Evolutionary conservation across 2,797 vertebrate genomes (phyloP).

Genomic region (Sebastes vulpes): DNA sequence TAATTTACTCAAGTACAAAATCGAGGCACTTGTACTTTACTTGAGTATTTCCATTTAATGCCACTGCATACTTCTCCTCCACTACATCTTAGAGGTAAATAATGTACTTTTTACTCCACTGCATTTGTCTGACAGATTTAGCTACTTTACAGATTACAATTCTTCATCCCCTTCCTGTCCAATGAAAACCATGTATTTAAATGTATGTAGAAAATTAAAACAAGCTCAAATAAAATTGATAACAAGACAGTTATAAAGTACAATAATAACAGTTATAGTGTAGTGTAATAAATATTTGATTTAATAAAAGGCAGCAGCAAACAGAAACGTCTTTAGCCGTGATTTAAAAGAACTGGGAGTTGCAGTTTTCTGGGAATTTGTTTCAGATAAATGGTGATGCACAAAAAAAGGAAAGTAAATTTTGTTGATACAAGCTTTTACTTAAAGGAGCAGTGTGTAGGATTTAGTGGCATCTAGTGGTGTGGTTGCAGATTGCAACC

Average conservation of each 20-base stretch:
- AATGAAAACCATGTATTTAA: neutral
- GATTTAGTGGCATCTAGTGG: neutral
- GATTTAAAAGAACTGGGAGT: neutral
- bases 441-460: neutral
- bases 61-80: neutral
- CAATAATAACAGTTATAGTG: neutral
- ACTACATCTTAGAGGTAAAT: neutral
- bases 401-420: neutral
- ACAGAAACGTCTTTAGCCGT: neutral
- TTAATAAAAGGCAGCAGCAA: neutral
- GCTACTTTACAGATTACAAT: neutral
- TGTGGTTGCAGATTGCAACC: neutral
- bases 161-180: neutral
- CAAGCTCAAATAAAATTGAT: neutral
- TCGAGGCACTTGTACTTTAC: neutral
- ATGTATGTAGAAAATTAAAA: neutral
- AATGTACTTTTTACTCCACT: neutral
- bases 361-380: neutral
- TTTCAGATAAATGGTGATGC: neutral
- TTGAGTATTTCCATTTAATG: no score
- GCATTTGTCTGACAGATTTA: neutral
- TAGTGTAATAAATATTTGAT: neutral
- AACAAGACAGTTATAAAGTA: fast-evolving
- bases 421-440: neutral
- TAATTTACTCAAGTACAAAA: neutral